A percentile compares a stretch with the other conserved stretches of the same genome.
Evolutionary conservation across 1,140 invertebrate genomes (phyloP).

Genomic region (Asbolus verrucosus): DNA sequence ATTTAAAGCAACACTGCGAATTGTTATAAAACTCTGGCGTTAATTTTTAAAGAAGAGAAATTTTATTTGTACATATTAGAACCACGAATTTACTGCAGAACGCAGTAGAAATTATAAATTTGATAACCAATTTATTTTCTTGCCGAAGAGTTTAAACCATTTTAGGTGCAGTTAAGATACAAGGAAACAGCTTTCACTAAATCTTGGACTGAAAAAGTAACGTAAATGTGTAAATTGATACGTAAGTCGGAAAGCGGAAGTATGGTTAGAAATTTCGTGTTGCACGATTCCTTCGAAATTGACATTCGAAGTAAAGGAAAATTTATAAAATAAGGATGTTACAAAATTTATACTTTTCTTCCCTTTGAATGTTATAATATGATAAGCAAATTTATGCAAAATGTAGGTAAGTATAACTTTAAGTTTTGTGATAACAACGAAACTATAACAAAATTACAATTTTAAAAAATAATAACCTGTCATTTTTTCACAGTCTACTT

Average conservation of each 20-base stretch:
- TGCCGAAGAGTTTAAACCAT: neutral
- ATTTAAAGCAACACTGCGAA: too few relatives aligned
- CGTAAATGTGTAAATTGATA: slow-evolving; percentile 42
- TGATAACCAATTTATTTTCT: neutral
- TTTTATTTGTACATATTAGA: too few relatives aligned
- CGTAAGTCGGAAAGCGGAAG: slow-evolving; percentile 24
- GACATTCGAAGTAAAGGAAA: slow-evolving; percentile 8
- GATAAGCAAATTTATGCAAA: too few relatives aligned
- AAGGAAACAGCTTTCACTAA: slow-evolving; percentile 20
- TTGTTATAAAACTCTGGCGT: too few relatives aligned
- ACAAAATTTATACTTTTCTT: neutral
- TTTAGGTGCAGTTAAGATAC: neutral
- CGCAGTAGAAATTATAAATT: too few relatives aligned
- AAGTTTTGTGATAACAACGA: neutral
- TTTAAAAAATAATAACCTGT: too few relatives aligned
- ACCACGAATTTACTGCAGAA: too few relatives aligned
- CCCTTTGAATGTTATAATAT: too few relatives aligned
- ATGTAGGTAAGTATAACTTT: too few relatives aligned
- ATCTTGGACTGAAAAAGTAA: slow-evolving; percentile 21
- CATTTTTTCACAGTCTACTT: too few relatives aligned
- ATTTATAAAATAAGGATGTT: neutral
- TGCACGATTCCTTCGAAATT: slow-evolving; percentile 26
- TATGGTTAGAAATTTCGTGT: slow-evolving; percentile 36
- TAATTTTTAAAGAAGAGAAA: too few relatives aligned
- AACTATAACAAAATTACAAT: too few relatives aligned